Evolutionary conservation across 2,888 invertebrate genomes (phyloP), one percentile per base, ranked within the genome.

Genomic region (Aproaerema taeniolella): DNA sequence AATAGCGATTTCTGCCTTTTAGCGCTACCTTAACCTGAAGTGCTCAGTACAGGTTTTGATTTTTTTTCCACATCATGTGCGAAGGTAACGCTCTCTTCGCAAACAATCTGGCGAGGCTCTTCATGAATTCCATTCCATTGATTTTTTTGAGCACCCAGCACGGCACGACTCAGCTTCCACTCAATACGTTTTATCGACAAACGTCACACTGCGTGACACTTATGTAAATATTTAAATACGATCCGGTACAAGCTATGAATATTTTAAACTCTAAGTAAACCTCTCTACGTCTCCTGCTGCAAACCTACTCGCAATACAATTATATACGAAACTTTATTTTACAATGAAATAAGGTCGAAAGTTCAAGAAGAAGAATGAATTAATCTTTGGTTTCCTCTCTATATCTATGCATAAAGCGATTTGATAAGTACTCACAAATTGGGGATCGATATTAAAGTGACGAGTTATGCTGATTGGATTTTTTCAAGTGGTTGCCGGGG

Each of bases 181-280:
- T 74, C 82, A 75, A 75, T 77, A 77, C 77, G 69, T 73, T 77
- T 82, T 83, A 85, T 86, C 83, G 81, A 75, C 79, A 81, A 78
- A 74, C 75, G 83, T 83, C 82, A 79, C 74, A 71, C 75, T 67
- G 76, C 76, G 82, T 86, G 86, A 86, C 83, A 86, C 86, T 87
- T 87, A 87, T 87, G 87, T 85, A 87, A 87, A 87, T 87, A 88
- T 87, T 87, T 87, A 88, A 87, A 88, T 87, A 87, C 87, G 86
- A 87, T 87, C 81, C 78, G 82, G 86, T 85, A 83, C 87, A 86
- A 82, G 82, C 87, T 87, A 88, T 88, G 87, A 88, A 88, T 88
- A 88, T 88, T 85, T 88, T 88, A 88, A 87, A 81, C 70, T 80
- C 75, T 68, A 79, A 82, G 83, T 78, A 83, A 83, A 83, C 78